These are phyloP conservation scores for Coccyzus lansbergi DNA, from an alignment of 2,797 vertebrate species.

Conservation along the genomic window DNA sequence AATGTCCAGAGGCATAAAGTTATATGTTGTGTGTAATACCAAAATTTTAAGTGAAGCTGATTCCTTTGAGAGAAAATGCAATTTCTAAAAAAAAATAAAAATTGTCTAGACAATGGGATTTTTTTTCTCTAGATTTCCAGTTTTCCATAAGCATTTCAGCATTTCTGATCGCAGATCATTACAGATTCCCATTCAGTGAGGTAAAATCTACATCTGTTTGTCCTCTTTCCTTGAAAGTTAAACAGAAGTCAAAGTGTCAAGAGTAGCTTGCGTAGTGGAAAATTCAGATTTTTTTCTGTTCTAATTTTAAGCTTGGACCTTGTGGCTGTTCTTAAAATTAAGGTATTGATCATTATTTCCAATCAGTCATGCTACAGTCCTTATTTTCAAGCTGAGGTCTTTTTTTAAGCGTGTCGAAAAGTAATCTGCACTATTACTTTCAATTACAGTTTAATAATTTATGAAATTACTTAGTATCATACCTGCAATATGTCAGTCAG, in stretches of 20 bases:
- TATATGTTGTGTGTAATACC: not conserved
- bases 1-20: not conserved
- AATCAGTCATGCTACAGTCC: conserved; percentile 16
- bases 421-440: conserved; percentile 77
- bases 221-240: not conserved
- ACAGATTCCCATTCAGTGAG: not conserved
- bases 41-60: not conserved
- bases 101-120: not conserved
- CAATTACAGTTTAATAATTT: conserved; percentile 81
- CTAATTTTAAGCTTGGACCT: conserved; percentile 34
- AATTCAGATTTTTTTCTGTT: not conserved
- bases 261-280: not conserved
- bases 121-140: not conserved
- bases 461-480: conserved; percentile 79
- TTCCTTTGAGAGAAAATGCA: not conserved
- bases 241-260: conserved; percentile 9
- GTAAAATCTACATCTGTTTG: not conserved
- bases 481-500: conserved; percentile 79
- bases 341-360: conserved; percentile 43
- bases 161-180: not conserved
- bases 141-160: not conserved
- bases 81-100: not conserved
- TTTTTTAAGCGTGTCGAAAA: conserved; percentile 65
- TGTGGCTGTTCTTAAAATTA: conserved; percentile 4
- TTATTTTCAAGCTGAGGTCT: conserved; percentile 52